A percentile compares a stretch with the other conserved stretches of the same genome.
phyloP scores from a whole-genome alignment of 2,113 vertebrate species.

The Neolamprologus tretocephalus region DNA sequence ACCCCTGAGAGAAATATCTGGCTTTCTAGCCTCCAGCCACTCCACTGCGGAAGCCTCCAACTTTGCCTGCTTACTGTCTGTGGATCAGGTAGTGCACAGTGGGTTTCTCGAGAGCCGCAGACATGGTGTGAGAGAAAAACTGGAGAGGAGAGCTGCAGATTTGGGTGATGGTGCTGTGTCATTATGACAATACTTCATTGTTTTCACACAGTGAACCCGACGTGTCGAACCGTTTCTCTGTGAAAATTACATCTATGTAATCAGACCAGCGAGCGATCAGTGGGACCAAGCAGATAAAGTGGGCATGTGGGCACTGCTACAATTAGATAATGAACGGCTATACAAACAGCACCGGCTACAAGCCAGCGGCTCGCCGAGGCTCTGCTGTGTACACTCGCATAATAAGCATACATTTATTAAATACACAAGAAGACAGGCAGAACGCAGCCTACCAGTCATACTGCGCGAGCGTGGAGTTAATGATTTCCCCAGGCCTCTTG shows the following conservation, averaged over 20 bases:
- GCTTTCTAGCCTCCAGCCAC: background rate
- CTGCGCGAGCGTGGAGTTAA: constrained; percentile 36
- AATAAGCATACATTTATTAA: background rate
- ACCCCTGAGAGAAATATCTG: background rate
- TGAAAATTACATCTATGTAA: background rate
- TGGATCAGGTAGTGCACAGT: background rate
- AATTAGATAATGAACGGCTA: background rate
- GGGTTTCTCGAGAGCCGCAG: background rate
- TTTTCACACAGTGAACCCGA: background rate
- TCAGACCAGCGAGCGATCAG: background rate
- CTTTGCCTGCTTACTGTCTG: background rate
- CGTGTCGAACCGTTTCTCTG: background rate
- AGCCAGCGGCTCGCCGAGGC: background rate
- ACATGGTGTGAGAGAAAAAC: background rate
- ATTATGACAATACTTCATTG: background rate
- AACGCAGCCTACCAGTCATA: constrained; percentile 58
- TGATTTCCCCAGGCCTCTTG: constrained; percentile 48
- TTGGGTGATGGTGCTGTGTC: background rate
- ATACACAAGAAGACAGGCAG: background rate
- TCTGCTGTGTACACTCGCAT: background rate
- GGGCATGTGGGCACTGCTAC: background rate
- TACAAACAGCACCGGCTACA: background rate
- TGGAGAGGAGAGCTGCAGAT: background rate
- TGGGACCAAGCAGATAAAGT: background rate
- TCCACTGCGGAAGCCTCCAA: background rate